Evolutionary conservation across 1,140 invertebrate species (phyloP).

Genomic region (Zaprionus ghesquierei): DNA sequence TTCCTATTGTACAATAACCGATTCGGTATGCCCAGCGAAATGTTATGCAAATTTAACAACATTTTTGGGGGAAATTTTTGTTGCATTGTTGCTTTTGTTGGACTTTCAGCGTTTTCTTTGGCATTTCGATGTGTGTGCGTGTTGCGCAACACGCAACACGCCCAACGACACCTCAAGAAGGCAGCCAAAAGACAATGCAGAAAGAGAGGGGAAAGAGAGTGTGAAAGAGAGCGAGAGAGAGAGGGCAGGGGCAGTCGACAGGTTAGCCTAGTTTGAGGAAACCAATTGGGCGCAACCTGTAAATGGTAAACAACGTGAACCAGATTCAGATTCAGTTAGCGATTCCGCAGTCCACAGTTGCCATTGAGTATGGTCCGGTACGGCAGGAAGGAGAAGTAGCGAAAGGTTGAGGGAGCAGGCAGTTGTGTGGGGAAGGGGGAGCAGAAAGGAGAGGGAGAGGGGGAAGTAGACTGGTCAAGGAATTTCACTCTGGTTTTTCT

Average conservation of each 20-base stretch:
- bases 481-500: conserved; percentile 52
- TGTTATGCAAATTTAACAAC: conserved; percentile 42
- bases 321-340: conserved; percentile 27
- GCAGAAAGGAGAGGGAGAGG: neutral
- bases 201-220: neutral
- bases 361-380: conserved; percentile 36
- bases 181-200: neutral
- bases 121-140: conserved; percentile 25
- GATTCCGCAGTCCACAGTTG: conserved; percentile 30
- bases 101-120: conserved; percentile 25
- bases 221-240: neutral
- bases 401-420: neutral
- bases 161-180: conserved; percentile 26
- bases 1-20: conserved; percentile 42
- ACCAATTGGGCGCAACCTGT: conserved; percentile 33
- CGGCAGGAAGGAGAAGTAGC: neutral
- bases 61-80: conserved; percentile 37
- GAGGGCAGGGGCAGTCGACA: conserved; percentile 6
- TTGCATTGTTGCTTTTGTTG: conserved; percentile 9
- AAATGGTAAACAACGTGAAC: conserved; percentile 30
- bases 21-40: conserved; percentile 23
- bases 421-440: too few relatives aligned
- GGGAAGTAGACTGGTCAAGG: conserved; percentile 23
- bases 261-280: conserved; percentile 48
- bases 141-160: conserved; percentile 34